Base-by-base conservation (phyloP, 2,888 invertebrate species). In the Oligia strigilis region DNA sequence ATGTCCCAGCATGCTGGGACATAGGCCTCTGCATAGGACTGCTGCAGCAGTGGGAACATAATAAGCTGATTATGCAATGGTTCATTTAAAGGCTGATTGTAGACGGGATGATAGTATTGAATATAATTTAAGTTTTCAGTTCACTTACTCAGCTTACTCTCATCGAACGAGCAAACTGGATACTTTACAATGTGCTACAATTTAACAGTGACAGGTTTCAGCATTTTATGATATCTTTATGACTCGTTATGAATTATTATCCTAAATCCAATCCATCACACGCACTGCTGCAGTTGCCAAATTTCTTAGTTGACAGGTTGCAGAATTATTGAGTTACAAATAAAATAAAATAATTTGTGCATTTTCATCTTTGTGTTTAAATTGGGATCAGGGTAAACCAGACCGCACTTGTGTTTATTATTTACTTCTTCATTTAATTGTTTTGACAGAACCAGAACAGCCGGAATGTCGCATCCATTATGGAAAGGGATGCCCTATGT, bases 161-260 rank as follows among this genome's bases (percentile, higher is more conserved):
- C n/a, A 29, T 4, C 14, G 1, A 69, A 69, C 43, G 58, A 23
- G 58, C 73, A 58, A 58, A 65, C 43, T 0, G 36, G 29, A 64
- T 65, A 77, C 19, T 79, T 75, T 66, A 72, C 29, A 55, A 75
- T 60, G 40, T 87, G 64, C 49, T 67, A 55, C 71, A 76, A 76
- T 79, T 79, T 69, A 72, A 62, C 65, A 49, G 67, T 72, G 71
- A 67, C 64, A 72, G 40, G 11, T 70, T 70, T 66, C 29, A 43
- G 52, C 2, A 60, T 64, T 81, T 87, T 86, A 65, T 52, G 82
- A 81, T 75, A 85, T 85, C 69, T 85, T 81, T 72, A 81, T 73
- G 86, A 69, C 88, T 77, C 70, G 52, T n/a, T 64, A 40, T 75
- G 64, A 84, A 70, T 88, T 86, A 85, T 86, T 40, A 55, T 14